Percentiles rank a stretch among this genome's conserved stretches.
Conservation (phyloP, 2,113 vertebrate species). For the Hippocampus guttulatus region DNA sequence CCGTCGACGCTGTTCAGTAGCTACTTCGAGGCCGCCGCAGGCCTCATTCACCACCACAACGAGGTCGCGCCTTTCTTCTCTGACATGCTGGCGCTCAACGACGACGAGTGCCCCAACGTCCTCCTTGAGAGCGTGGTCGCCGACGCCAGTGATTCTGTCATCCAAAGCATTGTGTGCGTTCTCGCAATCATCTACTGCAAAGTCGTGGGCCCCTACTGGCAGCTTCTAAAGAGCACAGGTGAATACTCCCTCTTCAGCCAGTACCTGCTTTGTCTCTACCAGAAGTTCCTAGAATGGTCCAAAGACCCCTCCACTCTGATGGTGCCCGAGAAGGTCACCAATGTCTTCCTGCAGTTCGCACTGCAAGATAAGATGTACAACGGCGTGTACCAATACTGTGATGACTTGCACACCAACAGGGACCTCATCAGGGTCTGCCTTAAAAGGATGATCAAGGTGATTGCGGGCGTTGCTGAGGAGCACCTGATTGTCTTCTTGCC, state of each 20-base stretch:
- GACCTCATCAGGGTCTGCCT: slow-evolving; percentile 65
- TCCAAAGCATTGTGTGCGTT: slow-evolving; percentile 71
- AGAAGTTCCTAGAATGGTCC: slow-evolving; percentile 70
- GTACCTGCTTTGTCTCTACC: slow-evolving; percentile 66
- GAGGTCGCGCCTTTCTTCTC: slow-evolving; percentile 70
- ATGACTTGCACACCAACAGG: slow-evolving; percentile 60
- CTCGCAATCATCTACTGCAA: slow-evolving; percentile 73
- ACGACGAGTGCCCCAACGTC: slow-evolving; percentile 52
- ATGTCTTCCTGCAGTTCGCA: slow-evolving; percentile 69
- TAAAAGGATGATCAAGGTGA: slow-evolving; percentile 62
- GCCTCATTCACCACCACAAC: slow-evolving; percentile 69
- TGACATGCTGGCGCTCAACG: slow-evolving; percentile 57
- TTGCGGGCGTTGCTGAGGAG: slow-evolving; percentile 60
- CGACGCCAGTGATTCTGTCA: slow-evolving; percentile 61
- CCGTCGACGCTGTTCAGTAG: slow-evolving; percentile 55
- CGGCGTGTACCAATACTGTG: slow-evolving; percentile 66
- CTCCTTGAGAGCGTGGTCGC: slow-evolving; percentile 67
- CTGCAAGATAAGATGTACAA: slow-evolving; percentile 64
- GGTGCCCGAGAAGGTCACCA: slow-evolving; percentile 52
- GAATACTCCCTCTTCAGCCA: slow-evolving; percentile 62
- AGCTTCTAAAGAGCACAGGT: slow-evolving; percentile 69
- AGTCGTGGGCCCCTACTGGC: slow-evolving; percentile 73
- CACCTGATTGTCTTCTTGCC: slow-evolving; percentile 71
- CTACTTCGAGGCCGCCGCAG: slow-evolving; percentile 71
- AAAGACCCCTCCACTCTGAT: slow-evolving; percentile 61